phyloP scores from a whole-genome alignment of 2,888 invertebrate species.

The Diploptera punctata region DNA sequence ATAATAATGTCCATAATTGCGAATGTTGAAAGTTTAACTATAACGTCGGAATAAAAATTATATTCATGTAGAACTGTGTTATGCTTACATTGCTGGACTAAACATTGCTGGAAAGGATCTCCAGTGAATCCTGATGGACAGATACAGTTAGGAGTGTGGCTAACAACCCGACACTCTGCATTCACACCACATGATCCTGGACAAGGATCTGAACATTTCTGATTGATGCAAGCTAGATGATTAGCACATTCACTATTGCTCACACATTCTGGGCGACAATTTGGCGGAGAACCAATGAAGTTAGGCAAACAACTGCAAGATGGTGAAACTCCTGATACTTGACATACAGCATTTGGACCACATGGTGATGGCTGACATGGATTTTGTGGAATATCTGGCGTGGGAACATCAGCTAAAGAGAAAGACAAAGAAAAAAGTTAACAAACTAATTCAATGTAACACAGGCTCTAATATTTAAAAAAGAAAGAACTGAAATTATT shows the following conservation, averaged over 20 bases:
- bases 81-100: constrained; percentile 44
- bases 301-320: constrained; percentile 60
- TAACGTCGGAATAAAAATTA: too few species aligned
- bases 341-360: constrained; percentile 70
- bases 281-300: constrained; percentile 54
- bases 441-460: too few species aligned
- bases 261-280: constrained; percentile 58
- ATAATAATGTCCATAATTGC: too few species aligned
- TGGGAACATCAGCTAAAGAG: too few species aligned
- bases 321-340: constrained; percentile 59
- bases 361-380: constrained; percentile 74
- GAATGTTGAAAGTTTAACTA: too few species aligned
- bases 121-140: constrained; percentile 54
- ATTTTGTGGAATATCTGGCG: too few species aligned
- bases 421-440: too few species aligned
- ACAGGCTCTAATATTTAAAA: too few species aligned
- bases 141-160: constrained; percentile 54
- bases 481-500: too few species aligned
- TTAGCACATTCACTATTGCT: constrained; percentile 56
- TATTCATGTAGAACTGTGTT: too few species aligned
- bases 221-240: constrained; percentile 53
- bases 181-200: constrained; percentile 60
- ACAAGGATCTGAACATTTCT: constrained; percentile 66
- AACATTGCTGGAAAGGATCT: constrained; percentile 51
- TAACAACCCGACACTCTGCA: constrained; percentile 51